Evolutionary conservation across 1,140 invertebrate species (phyloP), one percentile per base, ranked within the genome.

Genomic region (Panonychus citri): DNA sequence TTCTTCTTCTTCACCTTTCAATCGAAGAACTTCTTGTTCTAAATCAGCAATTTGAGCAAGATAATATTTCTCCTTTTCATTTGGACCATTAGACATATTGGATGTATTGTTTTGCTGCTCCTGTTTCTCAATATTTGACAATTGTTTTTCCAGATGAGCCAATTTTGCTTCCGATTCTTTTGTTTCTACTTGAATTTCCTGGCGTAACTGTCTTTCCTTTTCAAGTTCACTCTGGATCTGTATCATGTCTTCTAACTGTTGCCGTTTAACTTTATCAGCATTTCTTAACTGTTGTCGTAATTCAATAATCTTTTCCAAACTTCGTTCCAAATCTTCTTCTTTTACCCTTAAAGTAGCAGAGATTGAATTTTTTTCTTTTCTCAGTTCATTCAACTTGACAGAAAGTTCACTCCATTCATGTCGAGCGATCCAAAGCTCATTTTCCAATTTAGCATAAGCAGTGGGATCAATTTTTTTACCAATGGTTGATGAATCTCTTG

Each of bases 261-360:
- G 57, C 24, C 60, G 43, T 37, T 59, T 59, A 8, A 82, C 72
- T 69, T 93, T 94, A 66, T 96, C 90, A 7, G 83, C 80, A 65
- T 85, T 81, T 21, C 88, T 73, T 56, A 94, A 80, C 62, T 95
- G 90, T 66, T 86, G 83, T 25, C 88, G 74, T 46, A 94, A 68
- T 55, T 78, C 80, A 65, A 95, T 89, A 53, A 91, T 82, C 68
- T 95, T 95, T 65, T 87, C 82, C 78, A 91, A 87, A 3, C 81
- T 81, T 15, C 84, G 82, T 66, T 95, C 89, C 7, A 91, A 69
- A 67, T 95, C 89, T 66, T 95, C 89, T 65, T 97, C 91, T 67
- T 91, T 93, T 64, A n/a, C n/a, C 27, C 89, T 75, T 0, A 93
- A 81, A 72, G 75, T 84, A 56, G 87, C 71, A 1, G 88, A 90